Evolutionary conservation across 2,888 invertebrate genomes (phyloP), one percentile per base, ranked within the genome.

Genomic region (Ditylenchus weischeri): DNA sequence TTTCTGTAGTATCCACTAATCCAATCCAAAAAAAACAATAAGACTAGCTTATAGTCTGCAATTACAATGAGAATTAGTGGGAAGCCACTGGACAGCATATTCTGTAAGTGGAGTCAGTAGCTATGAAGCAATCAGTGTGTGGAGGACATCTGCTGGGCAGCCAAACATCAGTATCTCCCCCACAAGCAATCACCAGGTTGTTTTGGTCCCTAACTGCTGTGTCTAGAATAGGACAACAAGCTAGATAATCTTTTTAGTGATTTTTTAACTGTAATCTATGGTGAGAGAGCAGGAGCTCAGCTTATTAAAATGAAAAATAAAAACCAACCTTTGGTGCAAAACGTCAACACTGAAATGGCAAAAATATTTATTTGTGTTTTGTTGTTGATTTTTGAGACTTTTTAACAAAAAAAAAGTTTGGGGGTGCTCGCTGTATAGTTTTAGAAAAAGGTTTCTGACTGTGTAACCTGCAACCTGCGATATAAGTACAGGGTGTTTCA

Each of bases 121-220:
- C 76, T 57, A 72, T 69, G 77, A 82, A 82, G 68, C 82, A 82
- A 57, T 75, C 76, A 0, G 82, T 75, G 57, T 77, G 77, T 21
- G 69, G 71, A 1, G 82, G 82, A 54, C 82, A 82, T 35, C 81
- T 71, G 11, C 57, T 63, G 10, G 78, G 78, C 35, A 62, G 36
- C 77, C 77, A 77, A 0, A 71, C 67, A 11, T 65, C 70, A 19
- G 77, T 71, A 3, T 67, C 69, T 0, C 73, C 74, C 35, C 80
- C 81, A 66, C 82, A 82, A 11, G 82, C 82, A 38, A 82, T 76
- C 13, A 81, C 76, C 76, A 82, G 72, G 62, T 81, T 77, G 49
- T 78, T 71, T 51, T 70, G 68, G 65, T 82, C 82, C 13, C 80
- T 75, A 36, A 81, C 74, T 8, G 82, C 82, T 13, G 73, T 74